A percentile compares a stretch with the other conserved stretches of the same genome.
Evolutionary conservation across 1,140 invertebrate species (phyloP).

Genomic region (Zelostemma sp.): DNA sequence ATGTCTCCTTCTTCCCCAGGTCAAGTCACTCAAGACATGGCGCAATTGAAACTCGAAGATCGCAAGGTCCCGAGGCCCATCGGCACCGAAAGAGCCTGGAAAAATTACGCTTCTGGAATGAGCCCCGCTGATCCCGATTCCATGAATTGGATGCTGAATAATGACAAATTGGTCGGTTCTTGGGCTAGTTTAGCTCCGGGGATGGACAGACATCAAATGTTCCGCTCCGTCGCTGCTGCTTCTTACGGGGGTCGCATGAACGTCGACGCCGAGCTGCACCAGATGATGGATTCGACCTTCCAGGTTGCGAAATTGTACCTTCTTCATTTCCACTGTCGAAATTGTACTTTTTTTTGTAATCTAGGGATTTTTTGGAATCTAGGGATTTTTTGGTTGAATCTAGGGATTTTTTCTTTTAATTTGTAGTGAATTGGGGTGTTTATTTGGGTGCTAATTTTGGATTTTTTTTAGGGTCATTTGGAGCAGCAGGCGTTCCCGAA

Average conservation of each 20-base stretch:
- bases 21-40: slow-evolving; percentile 59
- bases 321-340: not conserved
- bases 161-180: slow-evolving; percentile 66
- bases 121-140: slow-evolving; percentile 68
- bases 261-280: slow-evolving; percentile 64
- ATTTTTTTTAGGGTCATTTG: slow-evolving; percentile 54
- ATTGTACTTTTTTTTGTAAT: not conserved
- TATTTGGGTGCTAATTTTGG: too few relatives aligned
- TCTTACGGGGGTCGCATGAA: slow-evolving; percentile 60
- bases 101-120: slow-evolving; percentile 65
- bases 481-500: slow-evolving; percentile 66
- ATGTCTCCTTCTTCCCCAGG: slow-evolving; percentile 73
- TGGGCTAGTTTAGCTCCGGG: slow-evolving; percentile 56
- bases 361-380: not conserved
- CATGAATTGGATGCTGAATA: slow-evolving; percentile 74
- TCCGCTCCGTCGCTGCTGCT: slow-evolving; percentile 53
- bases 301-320: slow-evolving; percentile 54
- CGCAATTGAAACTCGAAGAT: slow-evolving; percentile 73
- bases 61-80: slow-evolving; percentile 82
- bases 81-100: slow-evolving; percentile 82
- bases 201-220: slow-evolving; percentile 66
- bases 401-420: too few relatives aligned
- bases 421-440: too few relatives aligned
- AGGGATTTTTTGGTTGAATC: not conserved
- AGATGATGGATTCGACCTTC: slow-evolving; percentile 68